phyloP scores from a whole-genome alignment of 2,888 invertebrate species.

The Nemotelus nigrinus region DNA sequence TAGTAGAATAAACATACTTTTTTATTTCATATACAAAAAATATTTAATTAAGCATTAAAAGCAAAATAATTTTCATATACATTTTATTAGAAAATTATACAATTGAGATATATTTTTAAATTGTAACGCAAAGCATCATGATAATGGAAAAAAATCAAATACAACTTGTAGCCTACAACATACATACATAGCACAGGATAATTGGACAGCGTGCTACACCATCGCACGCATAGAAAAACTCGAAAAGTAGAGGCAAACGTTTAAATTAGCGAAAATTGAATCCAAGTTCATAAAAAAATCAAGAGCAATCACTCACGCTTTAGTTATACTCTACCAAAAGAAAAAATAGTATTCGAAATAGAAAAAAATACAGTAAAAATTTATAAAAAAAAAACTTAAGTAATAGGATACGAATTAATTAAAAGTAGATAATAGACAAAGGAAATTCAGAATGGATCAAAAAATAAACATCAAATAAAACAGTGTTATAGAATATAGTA shows the following conservation, averaged over 20 bases:
- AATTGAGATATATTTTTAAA: conserved; percentile 37
- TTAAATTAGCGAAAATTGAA: not conserved
- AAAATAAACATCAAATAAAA: conserved; percentile 17
- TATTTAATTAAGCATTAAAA: conserved; percentile 30
- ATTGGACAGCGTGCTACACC: too few relatives aligned
- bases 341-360: conserved; percentile 15
- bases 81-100: conserved; percentile 39
- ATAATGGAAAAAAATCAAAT: not conserved
- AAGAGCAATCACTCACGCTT: conserved; percentile 16
- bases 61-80: conserved; percentile 39
- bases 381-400: conserved; percentile 4
- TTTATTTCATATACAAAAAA: conserved; percentile 33
- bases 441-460: conserved; percentile 5
- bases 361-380: conserved; percentile 17
- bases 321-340: not conserved
- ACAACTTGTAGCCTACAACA: not conserved
- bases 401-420: not conserved
- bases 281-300: not conserved
- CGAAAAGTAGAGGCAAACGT: not conserved
- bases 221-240: not conserved
- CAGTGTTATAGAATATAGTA: conserved; percentile 43
- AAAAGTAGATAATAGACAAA: conserved; percentile 1
- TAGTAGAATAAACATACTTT: conserved; percentile 24
- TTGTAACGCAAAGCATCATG: conserved; percentile 9
- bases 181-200: not conserved